Evolutionary conservation across 1,140 invertebrate species (phyloP).

Genomic region (Cryptotermes secundus): DNA sequence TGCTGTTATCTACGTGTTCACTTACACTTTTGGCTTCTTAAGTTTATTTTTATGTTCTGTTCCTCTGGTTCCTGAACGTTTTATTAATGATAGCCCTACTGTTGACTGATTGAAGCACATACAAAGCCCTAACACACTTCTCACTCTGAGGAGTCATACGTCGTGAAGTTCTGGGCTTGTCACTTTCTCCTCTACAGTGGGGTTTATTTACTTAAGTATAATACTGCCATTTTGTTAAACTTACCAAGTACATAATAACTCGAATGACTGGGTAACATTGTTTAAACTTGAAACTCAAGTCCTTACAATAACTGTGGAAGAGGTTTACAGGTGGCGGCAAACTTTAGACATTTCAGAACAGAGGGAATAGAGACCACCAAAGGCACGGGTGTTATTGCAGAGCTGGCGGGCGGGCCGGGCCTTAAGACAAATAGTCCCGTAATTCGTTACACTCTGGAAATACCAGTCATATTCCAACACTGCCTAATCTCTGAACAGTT

Average conservation of each 20-base stretch:
- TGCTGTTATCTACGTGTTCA: no score
- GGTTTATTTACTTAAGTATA: no score
- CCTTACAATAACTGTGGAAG: background rate
- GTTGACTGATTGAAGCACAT: no score
- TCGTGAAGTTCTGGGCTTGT: no score
- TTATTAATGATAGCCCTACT: no score
- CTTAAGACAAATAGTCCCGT: background rate
- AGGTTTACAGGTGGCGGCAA: background rate
- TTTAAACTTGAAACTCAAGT: background rate
- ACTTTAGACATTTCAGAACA: background rate
- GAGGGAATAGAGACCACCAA: background rate
- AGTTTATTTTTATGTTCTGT: no score
- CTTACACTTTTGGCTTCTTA: no score
- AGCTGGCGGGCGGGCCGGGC: background rate
- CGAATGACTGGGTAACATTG: background rate
- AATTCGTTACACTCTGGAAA: background rate
- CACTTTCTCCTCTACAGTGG: no score
- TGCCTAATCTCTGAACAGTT: background rate
- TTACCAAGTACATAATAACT: background rate
- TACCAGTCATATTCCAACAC: background rate
- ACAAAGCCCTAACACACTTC: no score
- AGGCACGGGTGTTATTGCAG: background rate
- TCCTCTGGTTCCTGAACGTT: no score
- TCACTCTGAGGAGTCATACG: no score
- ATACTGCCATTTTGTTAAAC: background rate